Percentiles rank a stretch among this genome's conserved stretches.
These are phyloP conservation scores for Autographa gamma DNA, from an alignment of 2,888 invertebrate species.

Conservation along the genomic window DNA sequence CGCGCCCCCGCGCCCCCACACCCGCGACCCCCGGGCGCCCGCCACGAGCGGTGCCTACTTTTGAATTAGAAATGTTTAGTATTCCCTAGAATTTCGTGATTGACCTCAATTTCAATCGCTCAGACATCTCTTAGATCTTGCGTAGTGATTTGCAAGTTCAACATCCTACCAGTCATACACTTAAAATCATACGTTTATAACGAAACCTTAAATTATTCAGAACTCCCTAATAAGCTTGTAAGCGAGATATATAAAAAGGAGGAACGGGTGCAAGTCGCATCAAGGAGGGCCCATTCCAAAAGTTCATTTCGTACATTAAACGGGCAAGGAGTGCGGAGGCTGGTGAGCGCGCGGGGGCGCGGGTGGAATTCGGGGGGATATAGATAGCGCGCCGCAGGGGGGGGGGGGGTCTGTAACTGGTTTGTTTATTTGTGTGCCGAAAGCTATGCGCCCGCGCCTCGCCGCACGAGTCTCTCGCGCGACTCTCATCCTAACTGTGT, in stretches of 20 bases:
- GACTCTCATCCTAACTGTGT: slow-evolving; percentile 31
- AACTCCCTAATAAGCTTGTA: slow-evolving; percentile 1
- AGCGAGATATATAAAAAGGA: background rate
- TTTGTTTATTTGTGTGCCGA: slow-evolving; percentile 82
- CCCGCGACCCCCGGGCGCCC: slow-evolving; percentile 36
- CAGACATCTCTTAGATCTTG: background rate
- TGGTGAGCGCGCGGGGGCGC: slow-evolving; percentile 48
- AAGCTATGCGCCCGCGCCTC: slow-evolving; percentile 65
- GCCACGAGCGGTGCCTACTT: slow-evolving; percentile 65
- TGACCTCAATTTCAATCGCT: slow-evolving; percentile 36
- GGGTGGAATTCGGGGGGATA: slow-evolving; percentile 19
- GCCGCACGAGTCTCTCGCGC: slow-evolving; percentile 26
- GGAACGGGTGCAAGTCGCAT: slow-evolving; percentile 26
- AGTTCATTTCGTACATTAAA: slow-evolving; percentile 71
- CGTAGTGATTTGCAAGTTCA: background rate
- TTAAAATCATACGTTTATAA: background rate
- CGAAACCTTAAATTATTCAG: background rate
- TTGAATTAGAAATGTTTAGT: slow-evolving; percentile 56
- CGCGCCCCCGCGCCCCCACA: slow-evolving; percentile 35
- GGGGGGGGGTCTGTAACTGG: slow-evolving; percentile 71
- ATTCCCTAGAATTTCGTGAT: slow-evolving; percentile 40
- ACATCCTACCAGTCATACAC: background rate
- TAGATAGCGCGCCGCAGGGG: slow-evolving; percentile 45
- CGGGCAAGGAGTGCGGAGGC: slow-evolving; percentile 64
- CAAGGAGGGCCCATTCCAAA: slow-evolving; percentile 53